These are phyloP conservation scores for Ophioninae sp. DNA, from an alignment of 2,888 invertebrate genomes.

Conservation along the genomic window DNA sequence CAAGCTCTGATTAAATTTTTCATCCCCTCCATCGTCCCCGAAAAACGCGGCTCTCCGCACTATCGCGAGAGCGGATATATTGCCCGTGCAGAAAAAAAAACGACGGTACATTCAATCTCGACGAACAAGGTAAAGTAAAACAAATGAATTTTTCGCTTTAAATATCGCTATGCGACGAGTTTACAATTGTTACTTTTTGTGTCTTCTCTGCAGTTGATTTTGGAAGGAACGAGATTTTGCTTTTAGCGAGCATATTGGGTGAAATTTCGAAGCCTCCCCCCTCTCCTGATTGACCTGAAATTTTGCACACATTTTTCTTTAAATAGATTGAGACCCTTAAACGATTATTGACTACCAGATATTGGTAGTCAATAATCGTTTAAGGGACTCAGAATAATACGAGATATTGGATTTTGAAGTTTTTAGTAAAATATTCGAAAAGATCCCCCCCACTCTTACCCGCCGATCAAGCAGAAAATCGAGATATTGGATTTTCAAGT, in stretches of 20 bases:
- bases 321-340: too few species aligned
- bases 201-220: neutral
- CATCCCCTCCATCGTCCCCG: neutral
- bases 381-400: too few species aligned
- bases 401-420: too few species aligned
- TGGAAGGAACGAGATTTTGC: neutral
- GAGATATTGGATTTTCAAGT: too few species aligned
- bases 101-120: conserved; percentile 10
- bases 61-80: conserved; percentile 2
- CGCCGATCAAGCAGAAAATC: too few species aligned
- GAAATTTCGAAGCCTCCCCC: too few species aligned
- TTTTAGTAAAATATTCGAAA: too few species aligned
- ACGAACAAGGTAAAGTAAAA: conserved; percentile 10
- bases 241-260: neutral
- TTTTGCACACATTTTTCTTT: too few species aligned
- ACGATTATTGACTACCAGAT: too few species aligned
- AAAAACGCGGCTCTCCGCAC: neutral
- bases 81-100: neutral
- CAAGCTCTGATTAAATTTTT: conserved; percentile 42
- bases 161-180: neutral
- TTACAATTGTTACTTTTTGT: neutral
- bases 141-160: conserved; percentile 8
- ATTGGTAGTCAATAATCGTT: too few species aligned
- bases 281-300: too few species aligned
- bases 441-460: too few species aligned